Conservation (phyloP, 2,113 vertebrate species). For the Nothoprocta perdicaria region DNA sequence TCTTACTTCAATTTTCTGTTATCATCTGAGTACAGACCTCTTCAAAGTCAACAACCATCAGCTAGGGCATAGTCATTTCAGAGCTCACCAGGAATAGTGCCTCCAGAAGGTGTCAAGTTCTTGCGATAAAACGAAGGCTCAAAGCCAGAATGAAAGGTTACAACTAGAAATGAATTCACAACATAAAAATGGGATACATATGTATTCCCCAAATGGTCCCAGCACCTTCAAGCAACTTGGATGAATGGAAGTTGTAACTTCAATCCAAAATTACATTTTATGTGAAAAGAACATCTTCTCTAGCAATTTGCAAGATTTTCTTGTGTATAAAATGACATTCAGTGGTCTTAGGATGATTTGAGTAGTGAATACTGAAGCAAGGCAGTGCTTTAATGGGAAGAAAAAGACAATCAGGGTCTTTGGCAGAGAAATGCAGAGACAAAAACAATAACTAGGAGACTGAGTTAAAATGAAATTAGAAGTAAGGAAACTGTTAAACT, state of each 20-base stretch:
- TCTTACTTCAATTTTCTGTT: background rate
- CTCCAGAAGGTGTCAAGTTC: background rate
- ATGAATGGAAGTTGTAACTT: background rate
- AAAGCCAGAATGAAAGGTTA: background rate
- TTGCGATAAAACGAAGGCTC: background rate
- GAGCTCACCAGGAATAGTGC: background rate
- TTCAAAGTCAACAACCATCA: background rate
- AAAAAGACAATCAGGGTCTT: background rate
- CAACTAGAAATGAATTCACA: background rate
- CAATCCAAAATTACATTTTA: background rate
- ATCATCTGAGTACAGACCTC: background rate
- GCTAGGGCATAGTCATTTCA: background rate
- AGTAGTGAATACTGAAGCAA: background rate
- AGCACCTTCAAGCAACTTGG: background rate
- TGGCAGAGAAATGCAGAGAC: background rate
- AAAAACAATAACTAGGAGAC: background rate
- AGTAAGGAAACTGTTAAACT: background rate
- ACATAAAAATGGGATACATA: background rate
- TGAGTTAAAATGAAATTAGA: background rate
- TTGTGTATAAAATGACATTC: background rate
- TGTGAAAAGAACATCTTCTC: background rate
- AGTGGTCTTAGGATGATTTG: background rate
- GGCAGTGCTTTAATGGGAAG: background rate
- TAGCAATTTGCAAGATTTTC: background rate
- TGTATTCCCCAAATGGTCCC: background rate